Conservation (phyloP, 2,113 vertebrate genomes). For the Hemibates koningsi region DNA sequence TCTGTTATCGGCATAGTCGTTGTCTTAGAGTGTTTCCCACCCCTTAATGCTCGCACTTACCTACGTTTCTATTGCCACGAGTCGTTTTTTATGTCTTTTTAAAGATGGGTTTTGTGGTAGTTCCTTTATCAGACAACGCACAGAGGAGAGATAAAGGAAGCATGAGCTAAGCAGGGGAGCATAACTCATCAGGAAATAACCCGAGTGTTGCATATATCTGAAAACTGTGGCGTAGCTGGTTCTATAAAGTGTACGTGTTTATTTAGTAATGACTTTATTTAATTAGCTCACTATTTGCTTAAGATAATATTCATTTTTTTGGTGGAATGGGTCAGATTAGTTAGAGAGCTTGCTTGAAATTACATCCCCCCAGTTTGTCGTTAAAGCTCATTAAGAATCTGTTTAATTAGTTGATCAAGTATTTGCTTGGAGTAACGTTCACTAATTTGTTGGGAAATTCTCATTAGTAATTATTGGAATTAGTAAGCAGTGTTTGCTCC, state of each 20-base stretch:
- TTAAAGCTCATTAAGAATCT: constrained; percentile 29
- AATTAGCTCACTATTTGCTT: background rate
- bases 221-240: background rate
- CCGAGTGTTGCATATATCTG: background rate
- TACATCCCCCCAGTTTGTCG: constrained; percentile 13
- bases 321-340: background rate
- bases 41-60: background rate
- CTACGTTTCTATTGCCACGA: background rate
- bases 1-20: constrained; percentile 9
- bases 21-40: background rate
- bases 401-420: constrained; percentile 9
- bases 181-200: background rate
- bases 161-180: background rate
- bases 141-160: background rate
- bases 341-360: constrained; percentile 6
- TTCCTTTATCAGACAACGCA: background rate
- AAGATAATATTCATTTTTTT: background rate
- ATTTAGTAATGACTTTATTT: background rate
- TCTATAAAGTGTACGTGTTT: background rate
- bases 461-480: background rate
- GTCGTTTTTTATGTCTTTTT: background rate
- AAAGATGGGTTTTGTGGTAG: background rate
- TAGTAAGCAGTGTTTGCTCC: background rate
- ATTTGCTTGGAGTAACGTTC: background rate
- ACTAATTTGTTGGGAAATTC: background rate